Evolutionary conservation across 2,113 vertebrate genomes (phyloP), one percentile per base, ranked within the genome.

Genomic region (Apteryx owenii): DNA sequence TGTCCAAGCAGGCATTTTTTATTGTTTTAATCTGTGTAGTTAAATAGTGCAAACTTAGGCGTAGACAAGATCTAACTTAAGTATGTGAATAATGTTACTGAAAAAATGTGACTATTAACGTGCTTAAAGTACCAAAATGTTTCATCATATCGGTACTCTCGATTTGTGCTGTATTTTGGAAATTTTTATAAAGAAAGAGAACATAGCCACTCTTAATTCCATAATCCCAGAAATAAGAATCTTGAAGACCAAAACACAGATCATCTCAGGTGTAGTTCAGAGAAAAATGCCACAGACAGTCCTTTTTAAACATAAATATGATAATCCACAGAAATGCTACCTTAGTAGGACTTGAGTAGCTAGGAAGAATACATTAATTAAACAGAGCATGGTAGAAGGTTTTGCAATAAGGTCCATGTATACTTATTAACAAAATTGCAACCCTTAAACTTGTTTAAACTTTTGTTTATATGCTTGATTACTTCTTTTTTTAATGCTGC

Each of bases 21-120:
- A 40, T 90, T 77, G 42, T 92, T 93, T 89, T 75, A 90, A 86
- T 93, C 89, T 87, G 0, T 46, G 84, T 87, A 87, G 91, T 95
- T 93, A 85, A 89, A 78, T 54, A 69, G 81, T 73, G 68, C 60
- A 70, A 73, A 70, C 22, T 50, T 51, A 40, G 12, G 40, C 62
- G 64, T 90, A 84, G 91, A 89, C 85, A 81, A 85, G 70, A 83
- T 93, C 89, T 73, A 23, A 62, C 31, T 71, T 25, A 84, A 84
- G 54, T 62, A 60, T 29, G 10, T 85, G 90, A 87, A 68, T 85
- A 95, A 85, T 50, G 77, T 17, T 80, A 8, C 58, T 66, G 78
- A 91, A 87, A 87, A 96, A n/a, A 25, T 29, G 31, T 62, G 81
- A 85, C 89, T 89, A 40, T 85, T 87, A 23, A 2, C 87, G 61